phyloP scores from a whole-genome alignment of 2,888 invertebrate species.

The Troides aeacus region DNA sequence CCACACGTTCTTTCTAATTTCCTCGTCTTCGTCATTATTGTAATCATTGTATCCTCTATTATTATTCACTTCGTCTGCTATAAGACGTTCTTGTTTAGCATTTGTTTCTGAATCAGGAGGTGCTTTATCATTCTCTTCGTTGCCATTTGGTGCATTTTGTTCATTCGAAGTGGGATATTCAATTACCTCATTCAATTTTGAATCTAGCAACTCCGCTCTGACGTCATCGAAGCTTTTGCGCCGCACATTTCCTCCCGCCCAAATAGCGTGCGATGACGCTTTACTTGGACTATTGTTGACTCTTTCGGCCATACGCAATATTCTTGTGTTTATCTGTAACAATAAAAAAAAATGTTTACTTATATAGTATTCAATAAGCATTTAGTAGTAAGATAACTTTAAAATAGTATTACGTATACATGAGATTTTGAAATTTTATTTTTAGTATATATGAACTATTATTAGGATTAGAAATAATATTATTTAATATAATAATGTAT shows the following conservation, averaged over 20 bases:
- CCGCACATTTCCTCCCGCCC: slow-evolving; percentile 61
- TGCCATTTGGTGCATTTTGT: slow-evolving; percentile 44
- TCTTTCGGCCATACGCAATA: slow-evolving; percentile 75
- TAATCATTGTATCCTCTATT: slow-evolving; percentile 46
- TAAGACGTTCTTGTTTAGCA: slow-evolving; percentile 46
- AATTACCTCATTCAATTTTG: slow-evolving; percentile 26
- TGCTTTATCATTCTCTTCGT: slow-evolving; percentile 36
- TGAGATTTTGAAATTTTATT: no score
- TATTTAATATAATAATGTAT: no score
- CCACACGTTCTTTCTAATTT: slow-evolving; percentile 71
- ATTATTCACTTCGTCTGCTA: slow-evolving; percentile 52
- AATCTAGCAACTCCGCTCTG: slow-evolving; percentile 28
- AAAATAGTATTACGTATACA: no score
- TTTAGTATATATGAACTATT: no score
- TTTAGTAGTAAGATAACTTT: no score
- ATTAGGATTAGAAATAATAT: no score
- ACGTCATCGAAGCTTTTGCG: slow-evolving; percentile 34
- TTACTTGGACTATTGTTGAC: slow-evolving; percentile 64
- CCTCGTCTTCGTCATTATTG: slow-evolving; percentile 56
- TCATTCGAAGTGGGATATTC: slow-evolving; percentile 36
- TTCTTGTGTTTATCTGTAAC: slow-evolving; percentile 70
- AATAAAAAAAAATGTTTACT: slow-evolving; percentile 43
- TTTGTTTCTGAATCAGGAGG: slow-evolving; percentile 15
- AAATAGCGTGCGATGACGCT: slow-evolving; percentile 72
- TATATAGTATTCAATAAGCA: no score